Base-by-base conservation (phyloP, 2,797 vertebrate genomes). In the Synanceia verrucosa region DNA sequence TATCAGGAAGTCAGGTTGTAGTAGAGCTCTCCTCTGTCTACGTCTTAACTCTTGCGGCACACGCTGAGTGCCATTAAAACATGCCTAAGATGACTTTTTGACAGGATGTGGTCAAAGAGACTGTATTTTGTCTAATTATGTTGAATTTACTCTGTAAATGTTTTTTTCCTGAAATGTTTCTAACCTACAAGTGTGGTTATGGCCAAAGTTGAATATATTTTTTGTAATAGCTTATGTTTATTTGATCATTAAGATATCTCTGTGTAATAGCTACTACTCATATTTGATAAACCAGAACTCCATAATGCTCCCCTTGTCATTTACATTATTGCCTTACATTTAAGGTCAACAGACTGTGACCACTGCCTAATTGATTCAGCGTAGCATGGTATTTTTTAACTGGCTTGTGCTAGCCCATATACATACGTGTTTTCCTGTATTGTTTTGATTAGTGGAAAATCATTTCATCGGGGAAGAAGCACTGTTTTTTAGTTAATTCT, bases 151-250 rank as follows among this genome's bases (percentile, higher is more conserved):
- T 89, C 78, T 92, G 89, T 90, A 87, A 88, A 88, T 86, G 74
- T 79, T 70, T 19, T 79, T 76, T 74, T 80, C 16, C 67, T 81
- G 63, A 87, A 82, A 80, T 79, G 78, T 88, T 93, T 88, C 88
- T 86, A 88, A 91, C 84, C 80, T 78, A 65, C 23, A 56, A 82
- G 66, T 90, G 83, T 33, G 81, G 78, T 89, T 82, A 89, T 77
- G 88, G 89, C 90, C 90, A 93, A 92, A 93, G 90, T 90, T 84
- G 85, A 91, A 84, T 91, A 90, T 93, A 88, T 92, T 89, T 90
- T 90, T 91, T 89, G 84, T 90, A 88, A 90, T 88, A 89, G 73
- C 80, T 76, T 81, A 46, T 90, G 86, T 90, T 83, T 87, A 85
- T 92, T 83, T 89, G 82, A 90, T 90, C 78, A 75, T 62, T 89